Evolutionary conservation across 2,888 invertebrate species (phyloP), one percentile per base, ranked within the genome.

Genomic region (Lycophotia porphyrea): DNA sequence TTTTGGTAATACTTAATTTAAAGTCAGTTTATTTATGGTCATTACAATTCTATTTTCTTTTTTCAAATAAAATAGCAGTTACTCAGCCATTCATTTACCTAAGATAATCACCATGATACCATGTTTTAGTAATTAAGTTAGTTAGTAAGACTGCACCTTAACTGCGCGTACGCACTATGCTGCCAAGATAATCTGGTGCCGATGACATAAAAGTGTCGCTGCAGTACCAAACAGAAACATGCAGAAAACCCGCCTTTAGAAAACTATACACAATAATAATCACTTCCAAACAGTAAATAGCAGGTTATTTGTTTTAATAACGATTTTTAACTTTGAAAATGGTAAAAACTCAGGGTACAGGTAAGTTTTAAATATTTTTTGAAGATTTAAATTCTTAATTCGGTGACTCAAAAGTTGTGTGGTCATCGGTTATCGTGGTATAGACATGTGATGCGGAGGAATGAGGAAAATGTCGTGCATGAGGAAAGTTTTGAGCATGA

Each of bases 151-250:
- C n/a, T 61, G 24, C 80, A 70, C 76, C 42, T 13, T 76, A 63
- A n/a, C 13, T 71, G 73, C 71, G 67, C 74, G 74, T 39, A 68
- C 78, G 77, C 73, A 72, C 64, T 71, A 36, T 74, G 27, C 55
- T 13, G 24, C 21, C 49, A 76, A 74, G 83, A 83, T 84, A 73
- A 80, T 75, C 78, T 74, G 75, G 81, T 71, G 69, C 85, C 88
- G 94, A 94, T 94, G 93, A 93, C 94, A 92, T 93, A 94, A 93
- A 94, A 94, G 92, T 94, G 93, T 90, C 90, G 78, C 84, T 84
- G 49, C 4, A 58, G 7, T 55, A 39, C 49, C 5, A 5, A 39
- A 4, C 27, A n/a, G 24, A 7, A 67, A n/a, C 4, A 13, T 21
- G n/a, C 80, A 84, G 67, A 83, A 72, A 58, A 13, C 11, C 49